Base-by-base conservation (phyloP, 1,140 invertebrate species). In the Mercenaria mercenaria region DNA sequence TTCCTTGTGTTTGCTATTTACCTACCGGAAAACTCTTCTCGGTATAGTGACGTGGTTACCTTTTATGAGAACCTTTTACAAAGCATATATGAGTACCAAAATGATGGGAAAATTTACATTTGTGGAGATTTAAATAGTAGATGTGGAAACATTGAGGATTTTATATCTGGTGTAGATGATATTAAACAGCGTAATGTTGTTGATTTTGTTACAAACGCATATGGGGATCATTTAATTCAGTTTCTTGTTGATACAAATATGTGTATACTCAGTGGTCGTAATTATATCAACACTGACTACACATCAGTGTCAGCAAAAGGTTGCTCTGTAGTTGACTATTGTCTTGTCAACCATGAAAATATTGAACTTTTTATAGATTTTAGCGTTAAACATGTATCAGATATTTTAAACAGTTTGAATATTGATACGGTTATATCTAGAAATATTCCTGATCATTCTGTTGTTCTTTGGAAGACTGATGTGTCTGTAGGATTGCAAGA, bases 31-130 rank as follows among this genome's bases (percentile, higher is more conserved):
- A 52, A 77, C 26, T 89, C 89, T 26, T 26, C 59, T 61, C 20
- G 84, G 20, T 59, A 32, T 10, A 11, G 67, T 29, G 84, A 88
- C 67, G 43, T 61, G 4, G 39, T 87, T 77, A 32, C 23, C 0
- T 88, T 91, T 64, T 88, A 79, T 77, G 69, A 82, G 56, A 72
- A 0, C 37, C 59, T 88, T 10, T 74, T 76, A 32, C 8, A n/a
- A 20, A 41, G 41, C 56, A 61, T 90, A 23, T 79, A 85, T 34
- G 11, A 1, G 6, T 84, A 47, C 20, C 80, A 77, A 79, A 85
- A 85, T 69, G 67, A 64, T 32, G 69, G 69, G 39, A 15, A 67
- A 23, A n/a, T 90, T 6, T 72, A 29, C 47, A 81, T 89, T 3
- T 79, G 34, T 26, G 76, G 61, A 15, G 61, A 52, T 59, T 59